Conservation (phyloP, 1,140 invertebrate species). For the Periplaneta americana region DNA sequence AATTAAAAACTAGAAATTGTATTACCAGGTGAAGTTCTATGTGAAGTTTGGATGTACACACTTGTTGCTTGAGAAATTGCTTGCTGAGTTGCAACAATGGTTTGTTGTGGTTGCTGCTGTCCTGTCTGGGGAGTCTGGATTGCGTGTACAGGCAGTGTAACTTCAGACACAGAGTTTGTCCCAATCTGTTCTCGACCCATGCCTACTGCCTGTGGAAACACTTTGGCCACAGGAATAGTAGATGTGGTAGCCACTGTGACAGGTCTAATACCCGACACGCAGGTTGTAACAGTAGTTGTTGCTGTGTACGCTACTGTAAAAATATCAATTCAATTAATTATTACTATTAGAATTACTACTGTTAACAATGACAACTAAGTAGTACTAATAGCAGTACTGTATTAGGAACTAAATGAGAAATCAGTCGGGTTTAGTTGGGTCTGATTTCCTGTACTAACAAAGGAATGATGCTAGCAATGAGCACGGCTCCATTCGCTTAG, state of each 20-base stretch:
- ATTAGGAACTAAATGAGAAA: too few relatives aligned
- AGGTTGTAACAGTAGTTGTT: background rate
- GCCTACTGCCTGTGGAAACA: constrained; percentile 2
- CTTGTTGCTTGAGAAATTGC: constrained; percentile 1
- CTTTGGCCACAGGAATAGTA: constrained; percentile 1
- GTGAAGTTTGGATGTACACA: constrained; percentile 13
- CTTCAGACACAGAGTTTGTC: constrained; percentile 2
- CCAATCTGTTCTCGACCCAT: background rate
- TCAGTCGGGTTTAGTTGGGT: too few relatives aligned
- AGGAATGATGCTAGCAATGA: too few relatives aligned
- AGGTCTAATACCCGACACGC: background rate
- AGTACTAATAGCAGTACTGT: too few relatives aligned
- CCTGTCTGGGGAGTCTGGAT: background rate
- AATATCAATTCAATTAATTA: too few relatives aligned
- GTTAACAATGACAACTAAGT: too few relatives aligned
- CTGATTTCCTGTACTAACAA: too few relatives aligned
- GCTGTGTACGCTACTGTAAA: constrained; percentile 7
- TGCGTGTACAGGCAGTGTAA: constrained; percentile 4
- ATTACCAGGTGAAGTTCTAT: constrained; percentile 8
- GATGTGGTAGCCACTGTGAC: background rate
- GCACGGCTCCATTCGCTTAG: too few relatives aligned
- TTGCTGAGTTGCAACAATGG: background rate
- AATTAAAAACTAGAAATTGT: background rate
- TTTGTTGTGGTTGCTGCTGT: background rate
- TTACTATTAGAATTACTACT: too few relatives aligned